Base-by-base conservation (phyloP, 2,113 vertebrate species). In the Orcinus orca region DNA sequence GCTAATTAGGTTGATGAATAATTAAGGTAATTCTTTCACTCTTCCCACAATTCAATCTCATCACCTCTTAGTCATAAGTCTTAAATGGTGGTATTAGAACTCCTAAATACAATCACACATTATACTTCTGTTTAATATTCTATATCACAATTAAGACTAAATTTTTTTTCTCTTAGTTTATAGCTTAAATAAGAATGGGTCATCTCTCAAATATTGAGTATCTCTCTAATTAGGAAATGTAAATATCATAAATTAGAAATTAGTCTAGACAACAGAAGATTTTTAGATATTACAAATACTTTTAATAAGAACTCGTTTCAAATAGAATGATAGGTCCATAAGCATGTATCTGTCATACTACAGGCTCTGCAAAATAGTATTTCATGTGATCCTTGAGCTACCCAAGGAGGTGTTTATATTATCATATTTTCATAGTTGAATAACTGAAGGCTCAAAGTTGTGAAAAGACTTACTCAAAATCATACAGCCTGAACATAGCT, bases 1-100 rank as follows among this genome's bases (percentile, higher is more conserved):
- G 95, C 96, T 97, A 98, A 98, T 98, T 97, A 97, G 25, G 92
- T 95, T 98, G 97, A 97, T 98, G 97, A 98, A 97, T 97, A 97
- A 97, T 97, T 98, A 98, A 96, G 90, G 25, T 96, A 97, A 98
- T 98, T 97, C 93, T 96, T 95, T 97, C 31, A 96, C 76, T 88
- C 44, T 47, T 81, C 65, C 33, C 74, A 87, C 87, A 97, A 94
- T 97, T 97, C 95, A 97, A 31, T 95, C 47, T 95, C 85, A 96
- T 79, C 63, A 21, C 86, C 33, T 96, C 85, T 85, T 96, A 92
- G 60, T 96, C 55, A 17, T 68, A 94, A 90, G 87, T 85, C 65
- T 95, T 76, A 88, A 96, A 85, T 83, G 55, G 36, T 93, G 71
- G 26, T 93, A 62, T 88, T 73, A 96, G 68, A 86, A 91, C 33